Evolutionary conservation across 2,113 vertebrate genomes (phyloP).

Genomic region (Macquaria australasica): DNA sequence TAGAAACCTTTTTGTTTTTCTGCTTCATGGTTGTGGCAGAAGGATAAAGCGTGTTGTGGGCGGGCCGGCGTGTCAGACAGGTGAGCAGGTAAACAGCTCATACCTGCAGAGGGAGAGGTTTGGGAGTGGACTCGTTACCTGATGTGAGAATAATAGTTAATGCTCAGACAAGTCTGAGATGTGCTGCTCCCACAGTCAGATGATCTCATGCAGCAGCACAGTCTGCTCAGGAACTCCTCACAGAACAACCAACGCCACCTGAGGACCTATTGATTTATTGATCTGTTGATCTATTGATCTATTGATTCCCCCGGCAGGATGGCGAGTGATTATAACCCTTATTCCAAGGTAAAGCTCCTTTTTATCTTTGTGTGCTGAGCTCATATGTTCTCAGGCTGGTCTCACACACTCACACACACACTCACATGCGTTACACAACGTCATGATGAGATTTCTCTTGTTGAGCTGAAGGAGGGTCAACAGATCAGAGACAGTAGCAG

Average conservation of each 20-base stretch:
- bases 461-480: background rate
- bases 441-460: background rate
- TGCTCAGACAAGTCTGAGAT: slow-evolving; percentile 71
- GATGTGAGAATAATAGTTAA: slow-evolving; percentile 56
- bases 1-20: no score
- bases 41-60: slow-evolving; percentile 24
- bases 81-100: slow-evolving; percentile 69
- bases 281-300: background rate
- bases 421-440: background rate
- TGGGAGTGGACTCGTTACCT: slow-evolving; percentile 75
- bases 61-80: slow-evolving; percentile 10
- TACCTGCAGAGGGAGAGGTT: slow-evolving; percentile 82
- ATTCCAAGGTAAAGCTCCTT: slow-evolving; percentile 60
- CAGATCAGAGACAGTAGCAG: no score
- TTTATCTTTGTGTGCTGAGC: background rate
- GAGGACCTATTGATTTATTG: background rate
- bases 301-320: slow-evolving; percentile 34
- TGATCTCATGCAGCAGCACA: background rate
- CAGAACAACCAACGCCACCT: background rate
- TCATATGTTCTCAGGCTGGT: no score
- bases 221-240: no score
- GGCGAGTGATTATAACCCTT: slow-evolving; percentile 67
- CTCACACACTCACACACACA: background rate
- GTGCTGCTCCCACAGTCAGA: slow-evolving; percentile 19
- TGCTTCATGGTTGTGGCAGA: background rate